Evolutionary conservation across 2,888 invertebrate genomes (phyloP), one percentile per base, ranked within the genome.

Genomic region (Lepetodrilus schrolli): DNA sequence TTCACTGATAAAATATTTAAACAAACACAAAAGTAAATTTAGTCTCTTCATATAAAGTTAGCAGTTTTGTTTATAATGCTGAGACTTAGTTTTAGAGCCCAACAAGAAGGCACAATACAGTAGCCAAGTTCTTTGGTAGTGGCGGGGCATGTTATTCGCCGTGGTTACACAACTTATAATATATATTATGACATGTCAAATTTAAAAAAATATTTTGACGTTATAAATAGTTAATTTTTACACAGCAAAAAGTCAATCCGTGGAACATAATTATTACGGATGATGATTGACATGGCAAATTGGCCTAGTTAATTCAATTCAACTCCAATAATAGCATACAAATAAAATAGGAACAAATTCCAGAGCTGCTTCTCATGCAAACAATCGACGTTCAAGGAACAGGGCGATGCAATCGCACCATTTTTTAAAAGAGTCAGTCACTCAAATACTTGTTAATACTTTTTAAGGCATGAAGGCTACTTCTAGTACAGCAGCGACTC

Each of bases 151-250:
- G 43, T 17, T 43, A 17, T 17, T 43, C 43, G 13, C 13, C 8
- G 34, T 58, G 34, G 34, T 13, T 34, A 34, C 26, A 23, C 2
- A 4, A 30, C 34, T 13, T 58, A 58, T 30, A 58, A 58, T 58
- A 58, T 30, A 34, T 58, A 58, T 58, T 58, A 58, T 58, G 58
- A 58, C 58, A 58, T 58, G 30, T 34, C 30, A 58, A 58, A 30
- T 58, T 30, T 34, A 34, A 5, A 26, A 34, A 5, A 26, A 30
- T 13, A 3, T 23, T 58, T 43, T 7, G 7, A 4, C 43, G 58
- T 58, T 30, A 58, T 58, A 58, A 58, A 58, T 58, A 58, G 30
- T 51, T 58, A 5, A 58, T 21, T 58, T 58, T 17, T 34, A 58
- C 58, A 58, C 34, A 4, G 43, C 43, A 43, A 43, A 43, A 30